Percentiles rank a stretch among this genome's conserved stretches.
phyloP scores from a whole-genome alignment of 1,140 invertebrate species.

The Epicauta chinensis region DNA sequence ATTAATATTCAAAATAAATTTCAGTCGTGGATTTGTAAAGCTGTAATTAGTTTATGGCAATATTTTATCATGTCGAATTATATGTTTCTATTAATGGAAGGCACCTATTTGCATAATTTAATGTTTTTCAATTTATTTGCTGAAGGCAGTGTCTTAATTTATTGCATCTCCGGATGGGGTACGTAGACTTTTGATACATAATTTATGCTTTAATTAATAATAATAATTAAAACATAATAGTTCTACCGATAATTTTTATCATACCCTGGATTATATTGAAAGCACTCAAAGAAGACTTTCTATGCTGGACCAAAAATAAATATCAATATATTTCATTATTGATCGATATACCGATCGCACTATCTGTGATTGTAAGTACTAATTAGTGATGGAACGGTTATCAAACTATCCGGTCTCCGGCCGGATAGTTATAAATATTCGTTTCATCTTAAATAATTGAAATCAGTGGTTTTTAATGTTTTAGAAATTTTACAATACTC shows the following conservation, averaged over 20 bases:
- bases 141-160: conserved; percentile 61
- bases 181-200: no score
- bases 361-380: conserved; percentile 61
- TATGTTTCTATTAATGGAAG: conserved; percentile 77
- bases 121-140: conserved; percentile 68
- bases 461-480: conserved; percentile 44
- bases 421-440: no score
- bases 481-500: background rate
- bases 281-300: conserved; percentile 49
- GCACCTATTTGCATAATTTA: conserved; percentile 72
- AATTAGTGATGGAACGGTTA: no score
- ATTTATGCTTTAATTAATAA: no score
- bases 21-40: conserved; percentile 66
- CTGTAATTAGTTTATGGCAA: conserved; percentile 59
- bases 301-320: conserved; percentile 62
- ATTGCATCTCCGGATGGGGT: conserved; percentile 69
- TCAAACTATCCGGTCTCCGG: no score
- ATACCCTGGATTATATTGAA: conserved; percentile 54
- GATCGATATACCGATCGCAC: conserved; percentile 58
- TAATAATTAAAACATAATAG: background rate
- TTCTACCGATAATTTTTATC: conserved; percentile 53
- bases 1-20: conserved; percentile 40
- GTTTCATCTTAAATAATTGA: no score
- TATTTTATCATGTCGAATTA: conserved; percentile 74
- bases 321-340: conserved; percentile 52